Percentiles rank a stretch among this genome's conserved stretches.
These are phyloP conservation scores for Aricia agestis DNA, from an alignment of 1,140 invertebrate species.

Conservation along the genomic window DNA sequence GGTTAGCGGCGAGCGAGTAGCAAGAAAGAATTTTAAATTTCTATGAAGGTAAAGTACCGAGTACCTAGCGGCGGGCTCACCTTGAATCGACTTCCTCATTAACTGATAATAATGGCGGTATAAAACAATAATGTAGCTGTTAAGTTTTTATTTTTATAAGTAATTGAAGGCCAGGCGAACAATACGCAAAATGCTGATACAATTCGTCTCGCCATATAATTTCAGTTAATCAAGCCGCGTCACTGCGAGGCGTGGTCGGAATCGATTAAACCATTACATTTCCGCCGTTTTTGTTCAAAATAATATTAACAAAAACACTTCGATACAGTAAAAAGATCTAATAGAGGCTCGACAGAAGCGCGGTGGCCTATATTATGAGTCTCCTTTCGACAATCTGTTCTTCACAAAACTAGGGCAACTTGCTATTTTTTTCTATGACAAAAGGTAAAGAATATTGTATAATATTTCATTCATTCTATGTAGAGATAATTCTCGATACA, in stretches of 20 bases:
- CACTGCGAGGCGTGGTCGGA: constrained; percentile 53
- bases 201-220: constrained; percentile 69
- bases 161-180: constrained; percentile 61
- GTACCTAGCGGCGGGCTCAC: neutral
- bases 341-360: constrained; percentile 25
- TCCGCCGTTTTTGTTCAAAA: constrained; percentile 65
- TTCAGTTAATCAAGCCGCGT: constrained; percentile 63
- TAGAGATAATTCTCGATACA: too few species aligned
- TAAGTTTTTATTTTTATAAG: constrained; percentile 67
- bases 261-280: constrained; percentile 67
- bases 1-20: neutral
- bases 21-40: neutral
- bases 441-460: too few species aligned
- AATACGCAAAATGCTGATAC: constrained; percentile 65
- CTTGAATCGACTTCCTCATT: constrained; percentile 62
- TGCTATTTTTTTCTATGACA: too few species aligned
- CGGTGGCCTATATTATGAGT: too few species aligned
- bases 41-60: constrained; percentile 17
- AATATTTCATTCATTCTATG: too few species aligned
- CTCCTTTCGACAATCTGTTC: too few species aligned
- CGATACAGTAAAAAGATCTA: constrained; percentile 50
- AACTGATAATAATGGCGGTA: constrained; percentile 67
- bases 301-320: constrained; percentile 29
- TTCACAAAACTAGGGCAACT: too few species aligned
- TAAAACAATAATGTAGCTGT: constrained; percentile 70